Percentiles rank a stretch among this genome's conserved stretches.
Conservation (phyloP, 2,888 invertebrate genomes). For the Mythimna vitellina region DNA sequence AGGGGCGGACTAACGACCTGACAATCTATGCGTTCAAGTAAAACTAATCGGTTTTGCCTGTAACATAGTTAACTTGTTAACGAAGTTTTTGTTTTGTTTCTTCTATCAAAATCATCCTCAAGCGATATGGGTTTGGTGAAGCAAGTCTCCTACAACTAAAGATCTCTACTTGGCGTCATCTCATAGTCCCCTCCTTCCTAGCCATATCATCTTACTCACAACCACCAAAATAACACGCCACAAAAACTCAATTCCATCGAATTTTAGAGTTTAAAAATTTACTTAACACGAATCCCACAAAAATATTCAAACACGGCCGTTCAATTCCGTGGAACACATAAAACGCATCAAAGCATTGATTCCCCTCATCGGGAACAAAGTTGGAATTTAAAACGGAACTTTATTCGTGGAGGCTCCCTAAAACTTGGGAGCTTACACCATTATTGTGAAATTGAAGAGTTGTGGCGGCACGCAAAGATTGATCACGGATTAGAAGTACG, state of each 20-base stretch:
- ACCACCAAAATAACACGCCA: not conserved
- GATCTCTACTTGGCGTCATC: not conserved
- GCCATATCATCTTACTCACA: not conserved
- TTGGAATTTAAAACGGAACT: conserved; percentile 48
- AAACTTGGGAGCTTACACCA: conserved; percentile 41
- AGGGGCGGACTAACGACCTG: conserved; percentile 20
- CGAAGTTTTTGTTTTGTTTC: not conserved
- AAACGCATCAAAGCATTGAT: conserved; percentile 49
- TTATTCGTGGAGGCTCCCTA: conserved; percentile 33
- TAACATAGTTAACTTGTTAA: not conserved
- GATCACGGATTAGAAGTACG: conserved; percentile 42
- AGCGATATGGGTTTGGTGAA: too few species aligned
- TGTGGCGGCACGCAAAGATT: conserved; percentile 49
- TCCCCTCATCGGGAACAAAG: conserved; percentile 41
- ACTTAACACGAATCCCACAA: conserved; percentile 16
- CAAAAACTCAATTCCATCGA: not conserved
- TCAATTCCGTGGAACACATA: conserved; percentile 47
- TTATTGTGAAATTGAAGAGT: conserved; percentile 44
- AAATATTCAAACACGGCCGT: conserved; percentile 39
- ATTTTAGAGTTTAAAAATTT: not conserved
- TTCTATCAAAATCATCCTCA: not conserved
- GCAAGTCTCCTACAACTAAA: too few species aligned
- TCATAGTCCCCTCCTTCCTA: not conserved
- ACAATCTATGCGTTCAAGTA: conserved; percentile 17
- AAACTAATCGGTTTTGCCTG: not conserved